Conservation (phyloP, 2,888 invertebrate genomes). For the Mythimna lalbum region DNA sequence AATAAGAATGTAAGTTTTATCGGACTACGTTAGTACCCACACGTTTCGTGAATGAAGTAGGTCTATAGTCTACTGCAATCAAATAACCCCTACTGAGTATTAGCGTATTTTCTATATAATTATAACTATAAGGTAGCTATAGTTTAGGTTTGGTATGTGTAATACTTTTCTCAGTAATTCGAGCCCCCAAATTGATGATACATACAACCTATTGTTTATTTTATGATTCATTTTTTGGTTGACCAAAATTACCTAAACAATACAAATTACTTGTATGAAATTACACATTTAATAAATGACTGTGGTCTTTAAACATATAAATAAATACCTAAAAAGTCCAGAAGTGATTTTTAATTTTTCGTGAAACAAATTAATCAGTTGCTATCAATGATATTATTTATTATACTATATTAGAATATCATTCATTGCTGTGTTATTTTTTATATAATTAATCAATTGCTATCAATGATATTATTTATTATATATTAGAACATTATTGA, state of each 20-base stretch:
- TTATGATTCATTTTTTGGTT: slow-evolving; percentile 18
- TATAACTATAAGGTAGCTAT: no score
- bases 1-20: not conserved
- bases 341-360: not conserved
- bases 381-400: no score
- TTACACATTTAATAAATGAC: slow-evolving; percentile 1
- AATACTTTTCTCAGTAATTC: slow-evolving; percentile 22
- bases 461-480: no score
- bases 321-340: not conserved
- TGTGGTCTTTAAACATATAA: not conserved
- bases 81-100: no score
- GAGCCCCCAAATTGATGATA: not conserved
- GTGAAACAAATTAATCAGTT: not conserved
- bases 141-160: not conserved
- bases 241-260: slow-evolving; percentile 13
- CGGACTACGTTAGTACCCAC: not conserved
- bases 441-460: no score
- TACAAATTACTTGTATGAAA: slow-evolving; percentile 2
- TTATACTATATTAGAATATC: no score
- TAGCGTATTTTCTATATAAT: not conserved
- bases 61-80: not conserved
- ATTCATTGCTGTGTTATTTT: no score
- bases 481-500: not conserved
- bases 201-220: not conserved
- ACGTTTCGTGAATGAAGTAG: not conserved